These are phyloP conservation scores for Adelges cooleyi DNA, from an alignment of 1,140 invertebrate genomes.

Conservation along the genomic window DNA sequence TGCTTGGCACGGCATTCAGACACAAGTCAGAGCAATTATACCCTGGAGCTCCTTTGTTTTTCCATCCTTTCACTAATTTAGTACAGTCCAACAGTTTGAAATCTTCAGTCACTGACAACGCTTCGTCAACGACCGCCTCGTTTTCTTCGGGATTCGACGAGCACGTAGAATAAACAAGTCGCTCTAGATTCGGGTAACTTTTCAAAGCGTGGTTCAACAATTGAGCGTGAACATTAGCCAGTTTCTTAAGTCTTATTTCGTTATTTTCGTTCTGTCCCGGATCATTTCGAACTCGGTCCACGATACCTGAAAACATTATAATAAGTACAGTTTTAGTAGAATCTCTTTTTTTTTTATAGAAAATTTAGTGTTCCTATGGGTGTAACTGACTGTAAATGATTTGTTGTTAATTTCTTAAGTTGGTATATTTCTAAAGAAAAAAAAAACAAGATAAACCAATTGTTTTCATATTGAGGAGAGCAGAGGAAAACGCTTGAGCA, in stretches of 20 bases:
- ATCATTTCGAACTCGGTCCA: slow-evolving; percentile 9
- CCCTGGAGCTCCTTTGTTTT: slow-evolving; percentile 50
- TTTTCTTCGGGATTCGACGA: slow-evolving; percentile 84
- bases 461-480: no score
- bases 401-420: no score
- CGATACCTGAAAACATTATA: slow-evolving; percentile 23
- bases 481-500: no score
- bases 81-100: slow-evolving; percentile 52
- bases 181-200: slow-evolving; percentile 67
- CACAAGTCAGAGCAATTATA: slow-evolving; percentile 57
- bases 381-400: no score
- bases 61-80: slow-evolving; percentile 49
- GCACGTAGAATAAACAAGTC: slow-evolving; percentile 90
- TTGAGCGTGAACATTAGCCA: slow-evolving; percentile 72
- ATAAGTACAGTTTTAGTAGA: neutral
- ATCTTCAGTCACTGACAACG: slow-evolving; percentile 41
- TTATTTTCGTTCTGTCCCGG: slow-evolving; percentile 37
- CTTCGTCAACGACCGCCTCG: slow-evolving; percentile 66
- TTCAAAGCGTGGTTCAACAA: slow-evolving; percentile 74
- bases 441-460: no score
- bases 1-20: slow-evolving; percentile 59
- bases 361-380: no score
- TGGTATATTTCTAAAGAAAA: no score
- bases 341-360: no score
- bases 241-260: slow-evolving; percentile 48